These are phyloP conservation scores for Enteromius fasciolatus DNA, from an alignment of 2,797 vertebrate species.

Conservation along the genomic window DNA sequence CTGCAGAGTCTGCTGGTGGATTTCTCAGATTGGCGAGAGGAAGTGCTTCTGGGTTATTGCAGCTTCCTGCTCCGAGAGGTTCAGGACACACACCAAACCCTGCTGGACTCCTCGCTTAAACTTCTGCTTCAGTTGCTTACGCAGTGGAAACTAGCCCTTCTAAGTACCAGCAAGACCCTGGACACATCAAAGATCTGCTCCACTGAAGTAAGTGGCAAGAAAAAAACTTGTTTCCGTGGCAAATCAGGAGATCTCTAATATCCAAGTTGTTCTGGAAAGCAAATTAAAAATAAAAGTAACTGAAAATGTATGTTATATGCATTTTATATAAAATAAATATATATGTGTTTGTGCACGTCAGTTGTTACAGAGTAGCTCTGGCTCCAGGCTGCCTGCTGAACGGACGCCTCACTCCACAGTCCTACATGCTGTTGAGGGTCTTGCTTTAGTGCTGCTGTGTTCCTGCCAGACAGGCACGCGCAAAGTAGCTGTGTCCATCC, in stretches of 20 bases:
- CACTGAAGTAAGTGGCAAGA: slow-evolving; percentile 67
- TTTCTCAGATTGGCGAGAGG: slow-evolving; percentile 97
- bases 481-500: slow-evolving; percentile 91
- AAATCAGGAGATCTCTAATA: not conserved
- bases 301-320: not conserved
- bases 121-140: slow-evolving; percentile 94
- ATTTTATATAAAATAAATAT: not conserved
- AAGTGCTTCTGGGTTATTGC: slow-evolving; percentile 94
- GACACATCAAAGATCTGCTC: slow-evolving; percentile 63
- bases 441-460: slow-evolving; percentile 92
- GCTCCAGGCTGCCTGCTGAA: slow-evolving; percentile 72
- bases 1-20: slow-evolving; percentile 95
- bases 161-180: slow-evolving; percentile 76
- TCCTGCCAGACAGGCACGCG: slow-evolving; percentile 93
- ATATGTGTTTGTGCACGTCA: not conserved
- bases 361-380: slow-evolving; percentile 51
- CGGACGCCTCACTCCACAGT: slow-evolving; percentile 90
- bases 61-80: slow-evolving; percentile 95
- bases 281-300: not conserved
- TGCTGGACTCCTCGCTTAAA: slow-evolving; percentile 93
- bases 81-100: slow-evolving; percentile 91
- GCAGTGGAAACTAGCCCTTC: slow-evolving; percentile 93
- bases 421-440: slow-evolving; percentile 92
- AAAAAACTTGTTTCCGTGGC: not conserved
- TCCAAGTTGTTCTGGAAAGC: not conserved